Conservation (phyloP, 2,113 vertebrate genomes). For the Caracal caracal region DNA sequence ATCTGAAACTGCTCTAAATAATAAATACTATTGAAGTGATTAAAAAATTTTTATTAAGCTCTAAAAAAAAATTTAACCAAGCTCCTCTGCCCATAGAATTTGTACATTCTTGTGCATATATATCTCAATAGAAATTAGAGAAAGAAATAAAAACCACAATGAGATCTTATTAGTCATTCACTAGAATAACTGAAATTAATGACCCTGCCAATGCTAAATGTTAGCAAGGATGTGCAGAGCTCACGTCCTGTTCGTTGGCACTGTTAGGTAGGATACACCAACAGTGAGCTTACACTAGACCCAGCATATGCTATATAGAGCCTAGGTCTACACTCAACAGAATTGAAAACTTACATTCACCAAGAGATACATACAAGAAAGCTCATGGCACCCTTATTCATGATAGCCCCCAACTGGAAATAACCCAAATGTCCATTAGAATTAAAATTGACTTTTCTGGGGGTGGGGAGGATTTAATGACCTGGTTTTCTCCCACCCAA, state of each 20-base stretch:
- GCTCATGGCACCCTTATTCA: neutral
- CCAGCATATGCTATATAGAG: neutral
- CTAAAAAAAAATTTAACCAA: neutral
- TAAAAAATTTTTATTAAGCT: neutral
- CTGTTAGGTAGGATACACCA: neutral
- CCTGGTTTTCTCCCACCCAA: constrained; percentile 53
- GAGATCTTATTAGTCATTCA: neutral
- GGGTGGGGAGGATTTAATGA: constrained; percentile 77
- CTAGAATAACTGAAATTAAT: neutral
- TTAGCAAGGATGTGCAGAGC: neutral
- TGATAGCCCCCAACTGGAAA: neutral
- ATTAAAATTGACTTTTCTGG: neutral
- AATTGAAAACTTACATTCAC: neutral
- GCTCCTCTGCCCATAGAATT: neutral
- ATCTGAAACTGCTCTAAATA: neutral
- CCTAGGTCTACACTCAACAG: neutral
- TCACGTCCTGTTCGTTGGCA: neutral
- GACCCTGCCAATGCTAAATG: neutral
- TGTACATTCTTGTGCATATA: neutral
- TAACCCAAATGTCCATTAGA: neutral
- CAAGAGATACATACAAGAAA: neutral
- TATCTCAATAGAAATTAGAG: neutral
- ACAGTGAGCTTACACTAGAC: neutral
- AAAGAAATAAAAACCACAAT: neutral
- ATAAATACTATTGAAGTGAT: neutral